Evolutionary conservation across 2,888 invertebrate species (phyloP).

Genomic region (Melanargia galathea): DNA sequence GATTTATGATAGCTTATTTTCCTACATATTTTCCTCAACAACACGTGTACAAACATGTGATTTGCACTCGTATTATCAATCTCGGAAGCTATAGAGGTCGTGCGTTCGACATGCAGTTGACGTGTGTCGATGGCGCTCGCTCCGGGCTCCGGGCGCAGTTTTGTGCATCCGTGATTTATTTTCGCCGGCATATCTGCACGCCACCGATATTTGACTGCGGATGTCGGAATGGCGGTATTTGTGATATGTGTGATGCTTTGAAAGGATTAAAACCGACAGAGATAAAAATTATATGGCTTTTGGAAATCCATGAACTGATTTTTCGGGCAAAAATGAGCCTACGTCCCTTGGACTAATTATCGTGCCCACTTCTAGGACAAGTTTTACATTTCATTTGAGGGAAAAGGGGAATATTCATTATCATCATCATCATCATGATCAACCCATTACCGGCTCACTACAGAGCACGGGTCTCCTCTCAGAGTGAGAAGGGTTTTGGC

Average conservation of each 20-base stretch:
- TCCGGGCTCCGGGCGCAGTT: constrained; percentile 56
- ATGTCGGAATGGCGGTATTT: constrained; percentile 22
- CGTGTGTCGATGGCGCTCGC: constrained; percentile 57
- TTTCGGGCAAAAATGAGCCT: not conserved
- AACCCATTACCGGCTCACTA: too few relatives aligned
- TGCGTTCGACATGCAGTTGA: constrained; percentile 57
- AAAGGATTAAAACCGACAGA: constrained; percentile 1
- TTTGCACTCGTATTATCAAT: constrained; percentile 21
- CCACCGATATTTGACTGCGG: constrained; percentile 26
- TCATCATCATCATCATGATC: too few relatives aligned
- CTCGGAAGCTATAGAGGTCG: constrained; percentile 32
- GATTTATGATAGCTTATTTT: constrained; percentile 1
- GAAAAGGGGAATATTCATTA: too few relatives aligned
- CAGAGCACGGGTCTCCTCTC: too few relatives aligned
- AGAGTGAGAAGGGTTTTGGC: too few relatives aligned
- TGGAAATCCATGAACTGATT: not conserved
- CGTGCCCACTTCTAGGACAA: too few relatives aligned
- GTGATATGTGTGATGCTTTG: constrained; percentile 8
- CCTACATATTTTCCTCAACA: constrained; percentile 2
- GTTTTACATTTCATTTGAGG: too few relatives aligned
- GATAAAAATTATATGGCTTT: constrained; percentile 5
- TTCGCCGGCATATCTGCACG: constrained; percentile 38
- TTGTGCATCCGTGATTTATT: constrained; percentile 71
- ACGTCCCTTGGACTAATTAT: not conserved
- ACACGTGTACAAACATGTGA: constrained; percentile 5